phyloP scores from a whole-genome alignment of 1,140 invertebrate genomes.

The Stenopsyche tienmushanensis region DNA sequence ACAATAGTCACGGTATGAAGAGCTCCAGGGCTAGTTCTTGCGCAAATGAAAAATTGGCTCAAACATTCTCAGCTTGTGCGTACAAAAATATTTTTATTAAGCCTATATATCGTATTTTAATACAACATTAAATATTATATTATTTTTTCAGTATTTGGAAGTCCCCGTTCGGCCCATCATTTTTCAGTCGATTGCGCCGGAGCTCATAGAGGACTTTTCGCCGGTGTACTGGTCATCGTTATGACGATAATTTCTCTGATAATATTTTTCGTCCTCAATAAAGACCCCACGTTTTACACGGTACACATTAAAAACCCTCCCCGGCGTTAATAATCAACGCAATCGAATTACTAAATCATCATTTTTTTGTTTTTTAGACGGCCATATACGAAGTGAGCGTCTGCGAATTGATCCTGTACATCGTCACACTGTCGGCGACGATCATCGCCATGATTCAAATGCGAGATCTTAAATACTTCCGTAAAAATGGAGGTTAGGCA shows the following conservation, averaged over 20 bases:
- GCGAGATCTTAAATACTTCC: conserved; percentile 60
- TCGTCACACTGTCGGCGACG: conserved; percentile 58
- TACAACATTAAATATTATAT: too few relatives aligned
- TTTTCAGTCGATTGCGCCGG: conserved; percentile 88
- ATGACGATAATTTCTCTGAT: conserved; percentile 86
- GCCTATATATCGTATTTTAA: too few relatives aligned
- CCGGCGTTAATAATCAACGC: background rate
- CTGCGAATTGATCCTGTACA: conserved; percentile 73
- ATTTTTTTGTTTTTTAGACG: conserved; percentile 44
- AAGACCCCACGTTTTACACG: conserved; percentile 64
- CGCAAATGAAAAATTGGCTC: conserved; percentile 53
- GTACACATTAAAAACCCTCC: conserved; percentile 39
- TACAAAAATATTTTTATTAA: too few relatives aligned
- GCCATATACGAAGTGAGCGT: conserved; percentile 77
- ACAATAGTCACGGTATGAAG: conserved; percentile 25
- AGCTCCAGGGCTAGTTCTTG: conserved; percentile 53
- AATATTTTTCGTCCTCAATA: conserved; percentile 86
- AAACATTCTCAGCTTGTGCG: conserved; percentile 45
- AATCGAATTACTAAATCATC: background rate
- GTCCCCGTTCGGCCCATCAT: conserved; percentile 62
- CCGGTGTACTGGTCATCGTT: conserved; percentile 81
- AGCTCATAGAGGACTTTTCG: conserved; percentile 83
- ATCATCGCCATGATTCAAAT: conserved; percentile 63
- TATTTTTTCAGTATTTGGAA: conserved; percentile 43
- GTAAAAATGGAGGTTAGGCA: conserved; percentile 56